A percentile compares a stretch with the other conserved stretches of the same genome.
phyloP scores from a whole-genome alignment of 2,113 vertebrate species.

The Lagopus leucura region DNA sequence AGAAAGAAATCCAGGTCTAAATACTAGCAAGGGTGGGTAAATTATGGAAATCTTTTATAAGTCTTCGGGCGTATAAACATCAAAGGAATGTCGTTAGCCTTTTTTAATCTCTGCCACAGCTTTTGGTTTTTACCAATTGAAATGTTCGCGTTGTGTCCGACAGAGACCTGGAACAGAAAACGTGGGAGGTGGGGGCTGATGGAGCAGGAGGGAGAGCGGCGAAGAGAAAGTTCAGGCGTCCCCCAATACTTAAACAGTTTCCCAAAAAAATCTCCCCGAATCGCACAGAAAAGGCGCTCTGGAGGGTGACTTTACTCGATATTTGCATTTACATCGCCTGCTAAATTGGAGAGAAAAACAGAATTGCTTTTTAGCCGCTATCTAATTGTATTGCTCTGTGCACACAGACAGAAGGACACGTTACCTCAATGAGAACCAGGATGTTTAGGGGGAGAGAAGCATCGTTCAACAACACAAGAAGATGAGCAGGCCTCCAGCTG shows the following conservation, averaged over 20 bases:
- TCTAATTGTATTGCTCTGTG: not conserved
- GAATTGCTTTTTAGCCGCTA: not conserved
- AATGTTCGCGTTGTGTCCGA: slow-evolving; percentile 14
- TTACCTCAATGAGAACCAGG: not conserved
- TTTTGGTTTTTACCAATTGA: slow-evolving; percentile 49
- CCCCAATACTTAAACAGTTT: not conserved
- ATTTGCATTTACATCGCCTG: not conserved
- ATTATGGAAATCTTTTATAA: slow-evolving; percentile 78
- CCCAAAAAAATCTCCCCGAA: not conserved
- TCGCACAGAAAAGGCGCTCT: not conserved
- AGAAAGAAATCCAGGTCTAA: slow-evolving; percentile 75
- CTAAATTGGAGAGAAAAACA: not conserved
- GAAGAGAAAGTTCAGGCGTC: not conserved
- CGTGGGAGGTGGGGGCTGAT: not conserved
- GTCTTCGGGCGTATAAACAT: slow-evolving; percentile 75
- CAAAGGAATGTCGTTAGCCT: slow-evolving; percentile 73
- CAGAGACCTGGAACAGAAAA: not conserved
- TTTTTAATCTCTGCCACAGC: slow-evolving; percentile 71
- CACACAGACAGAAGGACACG: not conserved
- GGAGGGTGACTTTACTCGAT: not conserved
- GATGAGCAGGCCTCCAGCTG: slow-evolving; percentile 25
- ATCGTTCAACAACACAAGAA: not conserved
- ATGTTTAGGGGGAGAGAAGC: not conserved
- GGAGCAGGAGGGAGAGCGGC: not conserved
- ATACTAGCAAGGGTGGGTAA: slow-evolving; percentile 70